Conservation (phyloP, 2,113 vertebrate genomes). For the Rostratula benghalensis region DNA sequence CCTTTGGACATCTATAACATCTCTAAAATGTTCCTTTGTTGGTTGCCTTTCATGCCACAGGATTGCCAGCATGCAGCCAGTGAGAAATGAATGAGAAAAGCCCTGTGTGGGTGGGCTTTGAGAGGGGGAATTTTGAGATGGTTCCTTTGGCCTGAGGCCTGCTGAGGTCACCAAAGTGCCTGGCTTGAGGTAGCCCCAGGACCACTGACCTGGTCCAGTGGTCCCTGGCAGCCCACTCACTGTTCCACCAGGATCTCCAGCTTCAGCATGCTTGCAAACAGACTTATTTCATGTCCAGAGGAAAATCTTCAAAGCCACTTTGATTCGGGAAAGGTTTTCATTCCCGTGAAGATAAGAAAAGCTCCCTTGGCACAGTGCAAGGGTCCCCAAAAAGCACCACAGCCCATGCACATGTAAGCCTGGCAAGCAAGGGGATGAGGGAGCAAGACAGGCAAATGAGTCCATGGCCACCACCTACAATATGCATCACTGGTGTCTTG, state of each 20-base stretch:
- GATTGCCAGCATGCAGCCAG: background rate
- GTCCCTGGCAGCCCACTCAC: background rate
- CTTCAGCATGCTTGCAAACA: background rate
- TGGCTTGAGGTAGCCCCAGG: background rate
- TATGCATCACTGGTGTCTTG: background rate
- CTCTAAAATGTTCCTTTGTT: background rate
- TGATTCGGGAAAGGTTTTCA: conserved; percentile 46
- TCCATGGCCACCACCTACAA: background rate
- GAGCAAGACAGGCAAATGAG: background rate
- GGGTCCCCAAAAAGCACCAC: background rate
- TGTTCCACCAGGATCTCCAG: background rate
- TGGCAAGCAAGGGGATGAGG: background rate
- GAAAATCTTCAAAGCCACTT: conserved; percentile 64
- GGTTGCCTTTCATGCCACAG: background rate
- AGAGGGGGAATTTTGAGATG: background rate
- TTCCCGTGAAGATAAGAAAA: conserved; percentile 44
- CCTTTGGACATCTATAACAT: background rate
- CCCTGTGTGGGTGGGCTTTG: background rate
- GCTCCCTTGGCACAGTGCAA: background rate
- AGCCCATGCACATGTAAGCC: background rate
- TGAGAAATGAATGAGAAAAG: background rate
- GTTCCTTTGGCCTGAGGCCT: background rate
- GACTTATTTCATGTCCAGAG: conserved; percentile 13
- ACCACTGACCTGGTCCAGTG: background rate
- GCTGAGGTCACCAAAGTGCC: background rate